These are phyloP conservation scores for Tapera naevia DNA, from an alignment of 2,797 vertebrate species.

Conservation along the genomic window DNA sequence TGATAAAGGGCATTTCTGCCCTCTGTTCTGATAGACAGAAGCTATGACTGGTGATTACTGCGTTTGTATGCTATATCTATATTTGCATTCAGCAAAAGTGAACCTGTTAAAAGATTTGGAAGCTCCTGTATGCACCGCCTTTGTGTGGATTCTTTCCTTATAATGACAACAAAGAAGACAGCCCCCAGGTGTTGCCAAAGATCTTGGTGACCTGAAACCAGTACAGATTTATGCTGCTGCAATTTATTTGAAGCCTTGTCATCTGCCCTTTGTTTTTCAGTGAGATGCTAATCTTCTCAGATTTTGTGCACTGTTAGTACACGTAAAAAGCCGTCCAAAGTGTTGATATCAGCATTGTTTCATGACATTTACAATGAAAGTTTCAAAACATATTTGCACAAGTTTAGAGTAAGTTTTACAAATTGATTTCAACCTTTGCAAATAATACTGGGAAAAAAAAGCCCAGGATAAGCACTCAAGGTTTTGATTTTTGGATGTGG, in stretches of 20 bases:
- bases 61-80: background rate
- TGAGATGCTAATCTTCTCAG: slow-evolving; percentile 73
- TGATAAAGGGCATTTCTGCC: background rate
- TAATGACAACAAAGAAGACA: background rate
- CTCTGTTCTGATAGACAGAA: background rate
- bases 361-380: slow-evolving; percentile 67
- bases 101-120: background rate
- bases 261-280: slow-evolving; percentile 70
- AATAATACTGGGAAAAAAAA: background rate
- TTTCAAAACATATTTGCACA: slow-evolving; percentile 72
- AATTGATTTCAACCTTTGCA: slow-evolving; percentile 48
- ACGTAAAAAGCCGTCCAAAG: slow-evolving; percentile 75
- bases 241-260: slow-evolving; percentile 64
- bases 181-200: slow-evolving; percentile 30
- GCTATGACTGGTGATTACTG: background rate
- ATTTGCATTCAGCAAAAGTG: background rate
- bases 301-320: slow-evolving; percentile 73
- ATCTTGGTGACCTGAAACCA: slow-evolving; percentile 38
- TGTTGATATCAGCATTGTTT: slow-evolving; percentile 66
- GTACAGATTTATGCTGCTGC: slow-evolving; percentile 45
- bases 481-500: background rate
- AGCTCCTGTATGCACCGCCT: background rate
- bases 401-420: slow-evolving; percentile 58
- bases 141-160: background rate
- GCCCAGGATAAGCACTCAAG: background rate